Percentiles rank a stretch among this genome's conserved stretches.
Conservation (phyloP, 2,113 vertebrate species). For the Beaufortia kweichowensis region DNA sequence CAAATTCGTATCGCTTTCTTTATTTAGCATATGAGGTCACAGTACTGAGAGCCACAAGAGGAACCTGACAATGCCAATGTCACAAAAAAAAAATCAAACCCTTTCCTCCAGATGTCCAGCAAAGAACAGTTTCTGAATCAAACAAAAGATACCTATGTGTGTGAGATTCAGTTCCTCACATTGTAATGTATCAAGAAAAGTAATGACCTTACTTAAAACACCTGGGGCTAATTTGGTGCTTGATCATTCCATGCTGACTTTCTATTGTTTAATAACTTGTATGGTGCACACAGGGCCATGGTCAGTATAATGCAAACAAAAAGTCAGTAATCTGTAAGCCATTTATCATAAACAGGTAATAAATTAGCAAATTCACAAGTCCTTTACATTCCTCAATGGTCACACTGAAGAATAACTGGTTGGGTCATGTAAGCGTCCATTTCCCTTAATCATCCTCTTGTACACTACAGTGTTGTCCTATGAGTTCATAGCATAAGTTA, state of each 20-base stretch:
- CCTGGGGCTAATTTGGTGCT: too few relatives aligned
- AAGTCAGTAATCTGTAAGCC: not conserved
- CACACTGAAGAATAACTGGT: constrained; percentile 23
- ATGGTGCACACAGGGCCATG: not conserved
- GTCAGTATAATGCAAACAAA: not conserved
- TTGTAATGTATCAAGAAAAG: not conserved
- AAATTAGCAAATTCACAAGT: not conserved
- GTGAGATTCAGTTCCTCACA: constrained; percentile 1
- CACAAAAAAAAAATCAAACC: not conserved
- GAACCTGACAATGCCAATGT: constrained; percentile 33
- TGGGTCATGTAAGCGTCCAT: not conserved
- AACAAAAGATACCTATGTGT: constrained; percentile 34
- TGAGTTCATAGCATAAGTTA: constrained; percentile 13
- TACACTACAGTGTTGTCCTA: constrained; percentile 24
- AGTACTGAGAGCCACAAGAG: constrained; percentile 5
- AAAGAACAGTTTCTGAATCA: constrained; percentile 25
- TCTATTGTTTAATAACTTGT: not conserved
- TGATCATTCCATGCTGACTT: not conserved
- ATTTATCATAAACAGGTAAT: not conserved
- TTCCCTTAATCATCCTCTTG: constrained; percentile 20
- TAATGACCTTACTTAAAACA: not conserved
- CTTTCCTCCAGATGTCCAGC: constrained; percentile 44
- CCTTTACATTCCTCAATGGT: not conserved
- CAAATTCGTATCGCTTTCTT: too few relatives aligned
- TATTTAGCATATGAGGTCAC: constrained; percentile 32